Evolutionary conservation across 2,888 invertebrate species (phyloP).

Genomic region (Phaonia tiefii): DNA sequence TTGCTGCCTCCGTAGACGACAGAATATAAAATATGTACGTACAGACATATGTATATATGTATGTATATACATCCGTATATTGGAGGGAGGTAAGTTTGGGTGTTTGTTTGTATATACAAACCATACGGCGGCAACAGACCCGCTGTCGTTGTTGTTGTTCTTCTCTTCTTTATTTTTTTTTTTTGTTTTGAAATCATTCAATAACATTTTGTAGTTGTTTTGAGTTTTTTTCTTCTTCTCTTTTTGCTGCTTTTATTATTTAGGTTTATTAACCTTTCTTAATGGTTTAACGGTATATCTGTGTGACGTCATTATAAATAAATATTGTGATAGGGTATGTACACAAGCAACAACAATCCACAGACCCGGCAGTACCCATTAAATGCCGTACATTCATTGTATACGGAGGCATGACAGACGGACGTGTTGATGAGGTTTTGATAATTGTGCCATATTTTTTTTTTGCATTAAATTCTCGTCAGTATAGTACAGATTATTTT

Average conservation of each 20-base stretch:
- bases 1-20: background rate
- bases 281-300: constrained; percentile 50
- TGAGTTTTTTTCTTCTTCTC: background rate
- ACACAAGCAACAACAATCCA: constrained; percentile 8
- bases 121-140: constrained; percentile 6
- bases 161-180: too few relatives aligned
- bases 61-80: background rate
- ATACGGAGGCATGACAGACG: background rate
- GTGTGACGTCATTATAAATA: constrained; percentile 54
- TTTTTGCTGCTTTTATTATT: constrained; percentile 15
- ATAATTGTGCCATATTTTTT: background rate
- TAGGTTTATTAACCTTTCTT: constrained; percentile 58
- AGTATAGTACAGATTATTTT: too few relatives aligned
- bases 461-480: too few relatives aligned
- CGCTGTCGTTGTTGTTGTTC: background rate
- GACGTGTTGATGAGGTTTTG: constrained; percentile 13
- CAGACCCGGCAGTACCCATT: too few relatives aligned
- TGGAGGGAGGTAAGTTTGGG: constrained; percentile 45
- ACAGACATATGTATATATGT: constrained; percentile 2
- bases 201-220: constrained; percentile 36
- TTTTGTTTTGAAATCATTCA: constrained; percentile 50
- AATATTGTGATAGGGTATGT: constrained; percentile 61
- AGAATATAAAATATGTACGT: background rate
- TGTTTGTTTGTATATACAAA: constrained; percentile 42
- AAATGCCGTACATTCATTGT: too few relatives aligned